Conservation (phyloP, 2,113 vertebrate genomes). For the Channa argus region DNA sequence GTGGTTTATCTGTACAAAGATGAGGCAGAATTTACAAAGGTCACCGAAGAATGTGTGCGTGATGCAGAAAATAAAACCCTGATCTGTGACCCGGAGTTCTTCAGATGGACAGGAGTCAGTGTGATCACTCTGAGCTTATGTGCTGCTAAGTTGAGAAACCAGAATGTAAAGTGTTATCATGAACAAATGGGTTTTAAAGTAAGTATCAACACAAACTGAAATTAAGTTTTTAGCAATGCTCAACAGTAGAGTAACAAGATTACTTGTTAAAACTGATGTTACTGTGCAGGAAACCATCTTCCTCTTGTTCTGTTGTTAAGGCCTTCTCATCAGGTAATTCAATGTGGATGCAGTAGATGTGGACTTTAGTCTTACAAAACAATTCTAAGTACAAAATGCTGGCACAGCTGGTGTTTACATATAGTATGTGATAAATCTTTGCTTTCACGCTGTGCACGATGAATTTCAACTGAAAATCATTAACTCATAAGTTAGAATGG, state of each 20-base stretch:
- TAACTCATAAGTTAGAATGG: not conserved
- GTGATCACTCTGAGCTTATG: not conserved
- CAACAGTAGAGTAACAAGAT: not conserved
- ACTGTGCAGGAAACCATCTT: conserved; percentile 2
- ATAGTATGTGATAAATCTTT: not conserved
- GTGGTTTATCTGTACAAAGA: too few species aligned
- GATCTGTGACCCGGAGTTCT: not conserved
- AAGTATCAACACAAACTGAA: conserved; percentile 15
- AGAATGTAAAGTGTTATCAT: conserved; percentile 2
- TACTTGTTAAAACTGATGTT: not conserved
- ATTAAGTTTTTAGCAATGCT: conserved; percentile 5
- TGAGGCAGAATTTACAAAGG: conserved; percentile 3
- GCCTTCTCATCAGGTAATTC: conserved; percentile 24
- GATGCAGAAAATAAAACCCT: not conserved
- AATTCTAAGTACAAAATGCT: not conserved
- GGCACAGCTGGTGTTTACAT: not conserved
- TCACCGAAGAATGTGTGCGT: not conserved
- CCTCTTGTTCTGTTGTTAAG: conserved; percentile 5
- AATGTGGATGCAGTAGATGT: conserved; percentile 1
- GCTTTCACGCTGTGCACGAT: not conserved
- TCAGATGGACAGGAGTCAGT: not conserved
- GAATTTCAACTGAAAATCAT: not conserved
- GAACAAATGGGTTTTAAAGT: conserved; percentile 9
- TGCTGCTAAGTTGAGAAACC: not conserved
- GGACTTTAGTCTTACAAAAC: conserved; percentile 23